Evolutionary conservation across 2,888 invertebrate genomes (phyloP), one percentile per base, ranked within the genome.

Genomic region (Saturnia japonica): DNA sequence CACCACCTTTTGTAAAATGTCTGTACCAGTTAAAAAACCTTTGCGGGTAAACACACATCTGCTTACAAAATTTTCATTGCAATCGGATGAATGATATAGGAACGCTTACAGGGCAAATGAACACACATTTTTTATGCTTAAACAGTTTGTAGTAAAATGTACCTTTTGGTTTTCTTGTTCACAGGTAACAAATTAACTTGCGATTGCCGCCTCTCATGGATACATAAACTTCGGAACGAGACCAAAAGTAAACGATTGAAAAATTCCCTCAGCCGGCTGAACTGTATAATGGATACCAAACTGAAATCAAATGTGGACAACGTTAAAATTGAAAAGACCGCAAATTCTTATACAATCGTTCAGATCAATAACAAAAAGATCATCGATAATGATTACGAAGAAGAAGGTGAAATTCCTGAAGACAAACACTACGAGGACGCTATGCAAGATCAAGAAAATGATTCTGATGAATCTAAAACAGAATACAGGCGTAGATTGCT

Each of bases 141-240:
- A 8, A 43, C 9, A 43, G 43, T 14, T 8, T 28, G 4, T 34
- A 19, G 6, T 12, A 34, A 57, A 19, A 47, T n/a, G n/a, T n/a
- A n/a, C n/a, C n/a, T n/a, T n/a, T n/a, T 34, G n/a, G 45, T 45
- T n/a, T 19, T 51, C 80, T 82, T 86, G 80, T 84, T 88, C 88
- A 69, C 96, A 97, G 97, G 96, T 82, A 97, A 97, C 92, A 96
- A 95, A 81, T 95, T 97, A 85, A 95, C 95, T 76, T 97, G 97
- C 88, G 97, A 97, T 91, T 97, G 97, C 85, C 96, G 97, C 28
- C 94, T 97, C 70, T 95, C 95, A 69, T 97, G 97, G 97, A 94
- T 97, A 79, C 96, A 96, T 88, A 95, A 95, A 77, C 92, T 97
- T 69, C 95, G 95, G 71, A 96, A 96, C 87, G 96, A 96, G 82